Conservation (phyloP, 2,113 vertebrate genomes). For the Columbina picui region DNA sequence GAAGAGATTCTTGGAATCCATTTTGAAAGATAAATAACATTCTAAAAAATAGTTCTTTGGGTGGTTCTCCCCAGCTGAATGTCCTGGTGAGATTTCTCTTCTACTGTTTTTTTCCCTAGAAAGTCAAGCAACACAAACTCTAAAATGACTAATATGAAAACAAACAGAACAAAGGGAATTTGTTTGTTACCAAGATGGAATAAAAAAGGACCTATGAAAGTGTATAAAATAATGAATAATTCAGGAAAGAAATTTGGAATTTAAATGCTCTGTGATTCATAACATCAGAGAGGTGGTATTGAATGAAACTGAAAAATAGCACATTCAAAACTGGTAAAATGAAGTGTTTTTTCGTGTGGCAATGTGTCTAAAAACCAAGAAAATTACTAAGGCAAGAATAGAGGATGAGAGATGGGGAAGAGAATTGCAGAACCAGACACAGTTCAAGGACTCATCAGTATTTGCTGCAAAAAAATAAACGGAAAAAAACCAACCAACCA, state of each 20-base stretch:
- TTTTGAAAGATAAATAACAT: not conserved
- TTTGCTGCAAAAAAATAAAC: not conserved
- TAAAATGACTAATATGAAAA: not conserved
- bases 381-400: not conserved
- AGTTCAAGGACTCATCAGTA: not conserved
- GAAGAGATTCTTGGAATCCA: not conserved
- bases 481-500: not conserved
- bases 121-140: not conserved
- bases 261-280: not conserved
- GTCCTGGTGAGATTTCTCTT: not conserved
- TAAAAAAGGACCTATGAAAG: not conserved
- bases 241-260: not conserved
- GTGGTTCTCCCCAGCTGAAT: not conserved
- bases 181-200: not conserved
- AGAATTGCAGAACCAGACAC: not conserved
- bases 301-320: conserved; percentile 12
- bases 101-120: not conserved
- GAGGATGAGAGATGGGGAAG: not conserved
- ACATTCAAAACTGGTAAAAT: not conserved
- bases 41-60: not conserved
- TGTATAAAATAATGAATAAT: not conserved
- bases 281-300: not conserved
- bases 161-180: not conserved
- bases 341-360: not conserved
- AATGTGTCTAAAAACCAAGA: not conserved